phyloP scores from a whole-genome alignment of 1,140 invertebrate genomes.

The Pseudachorutes palmiensis region DNA sequence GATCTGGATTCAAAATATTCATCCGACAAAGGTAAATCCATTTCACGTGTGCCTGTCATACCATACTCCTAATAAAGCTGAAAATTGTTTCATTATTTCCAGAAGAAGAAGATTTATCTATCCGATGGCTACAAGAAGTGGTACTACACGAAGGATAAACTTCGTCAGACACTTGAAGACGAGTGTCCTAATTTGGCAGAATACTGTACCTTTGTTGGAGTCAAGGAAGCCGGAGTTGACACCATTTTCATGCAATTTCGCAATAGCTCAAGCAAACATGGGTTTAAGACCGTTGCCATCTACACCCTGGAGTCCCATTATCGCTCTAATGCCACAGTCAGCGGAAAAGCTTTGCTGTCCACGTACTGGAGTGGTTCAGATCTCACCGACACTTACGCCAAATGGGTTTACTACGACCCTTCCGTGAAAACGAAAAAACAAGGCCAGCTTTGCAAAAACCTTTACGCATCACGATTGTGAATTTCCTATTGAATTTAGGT shows the following conservation, averaged over 20 bases:
- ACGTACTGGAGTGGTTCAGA: conserved; percentile 63
- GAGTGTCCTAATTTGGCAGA: background rate
- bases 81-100: background rate
- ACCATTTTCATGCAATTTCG: background rate
- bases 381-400: conserved; percentile 88
- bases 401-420: conserved; percentile 76
- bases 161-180: background rate
- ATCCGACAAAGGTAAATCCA: background rate
- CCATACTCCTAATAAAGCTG: no score
- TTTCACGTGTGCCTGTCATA: no score
- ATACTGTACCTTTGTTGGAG: background rate
- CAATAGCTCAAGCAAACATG: background rate
- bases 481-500: conserved; percentile 37
- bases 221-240: background rate
- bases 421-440: no score
- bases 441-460: no score
- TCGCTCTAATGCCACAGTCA: background rate
- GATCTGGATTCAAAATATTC: background rate
- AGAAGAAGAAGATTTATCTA: background rate
- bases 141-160: background rate
- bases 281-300: background rate
- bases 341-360: background rate
- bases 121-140: background rate
- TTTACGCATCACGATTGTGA: background rate
- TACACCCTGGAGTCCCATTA: background rate